phyloP scores from a whole-genome alignment of 2,797 vertebrate species.

The Prionace glauca region DNA sequence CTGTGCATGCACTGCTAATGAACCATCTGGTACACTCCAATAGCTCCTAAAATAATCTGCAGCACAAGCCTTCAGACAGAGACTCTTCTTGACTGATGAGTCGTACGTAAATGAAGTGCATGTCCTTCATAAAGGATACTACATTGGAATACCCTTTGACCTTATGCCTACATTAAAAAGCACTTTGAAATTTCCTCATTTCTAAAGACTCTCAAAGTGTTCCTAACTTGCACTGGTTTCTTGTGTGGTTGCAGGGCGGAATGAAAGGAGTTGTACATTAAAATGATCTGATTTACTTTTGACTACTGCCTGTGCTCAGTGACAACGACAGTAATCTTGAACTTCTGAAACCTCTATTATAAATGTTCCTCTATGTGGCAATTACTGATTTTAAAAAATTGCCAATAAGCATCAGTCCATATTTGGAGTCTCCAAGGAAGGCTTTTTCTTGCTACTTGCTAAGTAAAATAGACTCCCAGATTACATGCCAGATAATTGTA shows the following conservation, averaged over 20 bases:
- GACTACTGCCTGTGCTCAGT: background rate
- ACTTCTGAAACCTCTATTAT: background rate
- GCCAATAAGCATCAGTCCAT: background rate
- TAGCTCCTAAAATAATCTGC: conserved; percentile 61
- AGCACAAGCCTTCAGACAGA: conserved; percentile 61
- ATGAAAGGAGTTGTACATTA: background rate
- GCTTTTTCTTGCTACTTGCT: background rate
- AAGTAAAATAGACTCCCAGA: background rate
- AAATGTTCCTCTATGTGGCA: background rate
- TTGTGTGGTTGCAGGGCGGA: background rate
- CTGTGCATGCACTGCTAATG: conserved; percentile 70
- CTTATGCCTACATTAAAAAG: conserved; percentile 46
- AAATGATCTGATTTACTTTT: background rate
- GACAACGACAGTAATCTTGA: background rate
- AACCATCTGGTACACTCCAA: conserved; percentile 77
- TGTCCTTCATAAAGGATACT: conserved; percentile 63
- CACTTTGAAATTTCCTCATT: background rate
- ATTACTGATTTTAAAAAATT: background rate
- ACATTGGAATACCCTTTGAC: conserved; percentile 66
- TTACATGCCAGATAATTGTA: background rate
- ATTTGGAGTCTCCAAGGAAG: background rate
- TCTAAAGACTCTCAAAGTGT: background rate
- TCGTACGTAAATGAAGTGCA: conserved; percentile 72
- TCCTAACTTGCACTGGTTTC: background rate
- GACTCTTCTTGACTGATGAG: conserved; percentile 85